A percentile compares a stretch with the other conserved stretches of the same genome.
phyloP scores from a whole-genome alignment of 2,888 invertebrate species.

The Troides oblongomaculatus region DNA sequence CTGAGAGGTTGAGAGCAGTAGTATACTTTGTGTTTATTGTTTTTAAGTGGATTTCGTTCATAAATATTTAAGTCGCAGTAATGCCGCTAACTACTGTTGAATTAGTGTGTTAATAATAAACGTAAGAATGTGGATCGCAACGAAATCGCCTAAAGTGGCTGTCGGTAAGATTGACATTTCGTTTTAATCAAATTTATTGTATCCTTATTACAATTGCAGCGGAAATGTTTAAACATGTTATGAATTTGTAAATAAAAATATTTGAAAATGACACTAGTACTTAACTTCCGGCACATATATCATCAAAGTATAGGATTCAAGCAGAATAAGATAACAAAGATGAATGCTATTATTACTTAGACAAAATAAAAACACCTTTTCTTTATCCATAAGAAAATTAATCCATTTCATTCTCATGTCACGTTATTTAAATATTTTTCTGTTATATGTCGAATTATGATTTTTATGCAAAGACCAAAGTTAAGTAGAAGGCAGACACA shows the following conservation, averaged over 20 bases:
- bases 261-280: slow-evolving; percentile 34
- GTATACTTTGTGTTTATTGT: slow-evolving; percentile 28
- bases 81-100: slow-evolving; percentile 12
- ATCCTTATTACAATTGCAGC: slow-evolving; percentile 57
- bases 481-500: no score
- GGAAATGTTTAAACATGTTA: slow-evolving; percentile 70
- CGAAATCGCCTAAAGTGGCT: slow-evolving; percentile 86
- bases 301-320: neutral
- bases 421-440: no score
- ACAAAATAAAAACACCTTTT: neutral
- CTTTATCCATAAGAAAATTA: neutral
- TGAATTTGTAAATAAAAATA: slow-evolving; percentile 60
- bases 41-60: slow-evolving; percentile 27
- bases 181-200: slow-evolving; percentile 55
- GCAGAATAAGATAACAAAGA: slow-evolving; percentile 10
- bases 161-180: slow-evolving; percentile 82
- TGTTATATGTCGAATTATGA: no score
- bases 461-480: no score
- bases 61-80: slow-evolving; percentile 27
- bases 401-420: no score
- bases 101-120: slow-evolving; percentile 24
- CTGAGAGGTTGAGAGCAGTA: slow-evolving; percentile 18
- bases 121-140: slow-evolving; percentile 85
- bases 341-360: neutral
- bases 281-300: neutral